Conservation (phyloP, 2,797 vertebrate genomes). For the Tokudaia tokunoshimensis region DNA sequence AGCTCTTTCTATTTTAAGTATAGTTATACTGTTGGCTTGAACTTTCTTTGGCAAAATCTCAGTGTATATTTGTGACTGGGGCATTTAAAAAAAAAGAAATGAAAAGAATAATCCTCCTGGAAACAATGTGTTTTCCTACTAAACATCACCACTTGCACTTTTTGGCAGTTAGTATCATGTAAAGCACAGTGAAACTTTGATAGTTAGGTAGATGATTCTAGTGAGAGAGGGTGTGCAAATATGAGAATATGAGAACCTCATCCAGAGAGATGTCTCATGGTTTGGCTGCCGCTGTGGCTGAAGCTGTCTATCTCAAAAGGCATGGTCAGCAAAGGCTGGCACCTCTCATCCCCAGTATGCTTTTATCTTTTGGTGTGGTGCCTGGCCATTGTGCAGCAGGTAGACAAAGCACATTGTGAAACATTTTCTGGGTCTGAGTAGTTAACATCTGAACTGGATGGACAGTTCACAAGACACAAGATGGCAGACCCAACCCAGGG, state of each 20-base stretch:
- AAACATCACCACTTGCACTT: neutral
- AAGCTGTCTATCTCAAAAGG: neutral
- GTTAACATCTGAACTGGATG: neutral
- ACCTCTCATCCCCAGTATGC: neutral
- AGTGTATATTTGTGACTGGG: neutral
- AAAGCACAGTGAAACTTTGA: neutral
- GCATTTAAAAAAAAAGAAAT: constrained; percentile 59
- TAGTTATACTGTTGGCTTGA: constrained; percentile 49
- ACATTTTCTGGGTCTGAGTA: neutral
- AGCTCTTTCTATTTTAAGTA: constrained; percentile 55
- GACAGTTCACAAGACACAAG: neutral
- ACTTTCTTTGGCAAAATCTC: constrained; percentile 65
- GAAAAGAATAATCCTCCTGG: no score
- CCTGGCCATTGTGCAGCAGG: neutral
- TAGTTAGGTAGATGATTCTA: neutral
- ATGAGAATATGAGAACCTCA: neutral
- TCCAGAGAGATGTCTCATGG: neutral
- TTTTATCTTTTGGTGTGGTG: neutral
- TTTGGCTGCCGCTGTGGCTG: neutral
- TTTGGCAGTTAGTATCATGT: constrained; percentile 33
- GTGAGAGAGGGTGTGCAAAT: neutral
- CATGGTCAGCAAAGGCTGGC: neutral
- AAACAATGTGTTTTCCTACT: constrained; percentile 27
- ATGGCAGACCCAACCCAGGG: neutral
- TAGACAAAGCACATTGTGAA: constrained; percentile 4